A percentile compares a stretch with the other conserved stretches of the same genome.
Evolutionary conservation across 2,113 vertebrate genomes (phyloP).

Genomic region (Athene noctua): DNA sequence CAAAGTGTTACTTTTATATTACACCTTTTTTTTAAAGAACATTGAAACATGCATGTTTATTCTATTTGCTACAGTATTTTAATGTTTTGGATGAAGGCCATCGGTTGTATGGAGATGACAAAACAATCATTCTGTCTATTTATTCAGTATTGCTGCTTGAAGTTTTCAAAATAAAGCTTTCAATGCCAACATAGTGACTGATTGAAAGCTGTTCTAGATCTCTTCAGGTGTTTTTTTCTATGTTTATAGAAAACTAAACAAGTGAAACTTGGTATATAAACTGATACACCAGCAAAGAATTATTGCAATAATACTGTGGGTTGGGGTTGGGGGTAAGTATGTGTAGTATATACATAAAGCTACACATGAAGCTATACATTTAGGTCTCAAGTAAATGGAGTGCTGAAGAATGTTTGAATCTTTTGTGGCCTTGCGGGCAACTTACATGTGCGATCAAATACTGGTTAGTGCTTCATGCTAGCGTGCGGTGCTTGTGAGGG

Average conservation of each 20-base stretch:
- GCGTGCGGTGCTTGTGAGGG: neutral
- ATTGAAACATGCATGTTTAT: slow-evolving; percentile 67
- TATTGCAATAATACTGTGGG: slow-evolving; percentile 61
- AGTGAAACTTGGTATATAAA: slow-evolving; percentile 58
- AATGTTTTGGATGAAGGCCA: slow-evolving; percentile 73
- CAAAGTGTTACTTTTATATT: slow-evolving; percentile 71
- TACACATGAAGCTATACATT: neutral
- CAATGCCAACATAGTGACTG: slow-evolving; percentile 50
- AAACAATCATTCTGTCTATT: slow-evolving; percentile 74
- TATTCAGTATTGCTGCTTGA: slow-evolving; percentile 77
- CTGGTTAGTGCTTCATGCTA: neutral
- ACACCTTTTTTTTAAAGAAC: slow-evolving; percentile 29
- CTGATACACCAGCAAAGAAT: slow-evolving; percentile 64
- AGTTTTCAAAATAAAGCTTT: slow-evolving; percentile 69
- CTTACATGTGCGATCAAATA: neutral
- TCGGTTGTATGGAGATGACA: slow-evolving; percentile 70
- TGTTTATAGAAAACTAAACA: slow-evolving; percentile 62
- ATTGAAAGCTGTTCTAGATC: slow-evolving; percentile 60
- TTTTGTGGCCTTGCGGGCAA: neutral
- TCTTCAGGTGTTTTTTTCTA: slow-evolving; percentile 56
- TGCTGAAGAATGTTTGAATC: slow-evolving; percentile 5
- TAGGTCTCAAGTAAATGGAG: neutral
- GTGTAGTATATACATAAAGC: slow-evolving; percentile 6
- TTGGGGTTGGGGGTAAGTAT: neutral
- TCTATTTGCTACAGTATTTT: slow-evolving; percentile 69